These are phyloP conservation scores for Melanocharis versteri DNA, from an alignment of 2,113 vertebrate species.

Conservation along the genomic window DNA sequence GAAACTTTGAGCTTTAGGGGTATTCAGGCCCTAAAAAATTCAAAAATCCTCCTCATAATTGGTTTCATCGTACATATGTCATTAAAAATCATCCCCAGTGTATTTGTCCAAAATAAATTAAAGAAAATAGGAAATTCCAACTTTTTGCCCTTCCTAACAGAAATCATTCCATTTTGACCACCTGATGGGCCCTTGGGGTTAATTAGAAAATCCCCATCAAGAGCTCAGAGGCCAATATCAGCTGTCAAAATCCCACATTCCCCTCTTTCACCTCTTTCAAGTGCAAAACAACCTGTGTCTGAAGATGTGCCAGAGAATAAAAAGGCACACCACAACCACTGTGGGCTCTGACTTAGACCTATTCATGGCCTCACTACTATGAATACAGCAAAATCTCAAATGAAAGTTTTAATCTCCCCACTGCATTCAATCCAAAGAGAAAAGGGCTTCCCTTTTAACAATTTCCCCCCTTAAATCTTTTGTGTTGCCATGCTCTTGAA, in stretches of 20 bases:
- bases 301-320: slow-evolving; percentile 80
- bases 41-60: neutral
- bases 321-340: slow-evolving; percentile 74
- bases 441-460: slow-evolving; percentile 86
- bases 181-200: slow-evolving; percentile 78
- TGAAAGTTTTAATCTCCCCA: slow-evolving; percentile 87
- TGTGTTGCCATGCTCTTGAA: slow-evolving; percentile 78
- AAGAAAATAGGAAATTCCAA: slow-evolving; percentile 49
- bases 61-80: neutral
- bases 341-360: slow-evolving; percentile 74
- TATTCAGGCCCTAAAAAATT: neutral
- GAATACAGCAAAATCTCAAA: slow-evolving; percentile 86
- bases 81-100: neutral
- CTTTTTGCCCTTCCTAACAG: slow-evolving; percentile 73
- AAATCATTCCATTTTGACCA: slow-evolving; percentile 72
- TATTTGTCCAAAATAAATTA: neutral
- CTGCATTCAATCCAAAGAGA: slow-evolving; percentile 80
- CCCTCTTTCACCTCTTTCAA: slow-evolving; percentile 78
- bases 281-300: slow-evolving; percentile 85
- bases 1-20: neutral
- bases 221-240: slow-evolving; percentile 79
- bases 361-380: slow-evolving; percentile 77
- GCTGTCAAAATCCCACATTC: slow-evolving; percentile 82
- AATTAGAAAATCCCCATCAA: slow-evolving; percentile 85
- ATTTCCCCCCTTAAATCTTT: slow-evolving; percentile 83